Base-by-base conservation (phyloP, 2,888 invertebrate genomes). In the Troides helena region DNA sequence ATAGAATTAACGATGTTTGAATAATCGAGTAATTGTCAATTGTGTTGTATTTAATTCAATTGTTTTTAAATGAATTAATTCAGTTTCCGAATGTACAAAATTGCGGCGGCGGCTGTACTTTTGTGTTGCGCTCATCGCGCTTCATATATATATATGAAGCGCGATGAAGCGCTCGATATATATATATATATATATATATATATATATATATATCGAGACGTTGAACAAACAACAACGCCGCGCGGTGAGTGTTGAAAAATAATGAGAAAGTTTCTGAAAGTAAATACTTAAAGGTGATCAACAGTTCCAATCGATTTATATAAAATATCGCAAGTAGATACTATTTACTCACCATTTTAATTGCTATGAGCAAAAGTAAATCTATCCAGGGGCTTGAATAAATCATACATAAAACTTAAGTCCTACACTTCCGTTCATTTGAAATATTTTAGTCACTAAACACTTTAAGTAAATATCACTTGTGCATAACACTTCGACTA, bases 361-460 rank as follows among this genome's bases (percentile, higher is more conserved):
- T 88, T 90, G 92, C 92, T 85, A 90, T 85, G 74, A 91, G 90
- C 90, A 92, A 90, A 90, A 89, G 82, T 87, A 90, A 83, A 83
- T 86, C 87, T 87, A 83, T 90, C 92, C 92, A 87, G 87, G 84
- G 85, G 87, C 83, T 91, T 92, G 88, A 90, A 92, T 92, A 92
- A 92, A 91, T 92, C 92, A 92, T 92, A 91, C 92, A 92, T 92
- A 90, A 87, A 92, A 87, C 80, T 87, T 88, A 81, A 85, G 85
- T 81, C 83, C 82, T 83, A 77, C 88, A 86, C 90, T 85, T 78
- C 79, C 85, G 87, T 87, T 86, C 89, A 85, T 89, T 89, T 85
- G 87, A 88, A 84, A 85, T 82, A 65, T 74, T 69, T 77, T 81
- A 83, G 76, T 74, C 75, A 74, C 73, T 69, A 72, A 77, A 76